A percentile compares a stretch with the other conserved stretches of the same genome.
These are phyloP conservation scores for Antedon mediterranea DNA, from an alignment of 53 echinoderm and acorn worm species.

Conservation along the genomic window DNA sequence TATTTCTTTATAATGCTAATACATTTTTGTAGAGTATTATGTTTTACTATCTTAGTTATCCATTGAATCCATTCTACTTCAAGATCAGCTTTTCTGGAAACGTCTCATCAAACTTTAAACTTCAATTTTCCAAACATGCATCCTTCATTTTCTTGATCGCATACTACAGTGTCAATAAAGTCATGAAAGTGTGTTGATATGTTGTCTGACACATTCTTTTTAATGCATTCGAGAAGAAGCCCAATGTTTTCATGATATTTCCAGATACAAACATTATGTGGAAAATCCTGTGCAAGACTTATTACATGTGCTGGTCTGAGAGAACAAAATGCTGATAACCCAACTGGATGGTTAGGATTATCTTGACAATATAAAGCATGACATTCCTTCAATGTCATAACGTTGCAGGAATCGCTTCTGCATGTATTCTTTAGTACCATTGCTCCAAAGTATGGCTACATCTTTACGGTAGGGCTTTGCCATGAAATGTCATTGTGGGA, in stretches of 20 bases:
- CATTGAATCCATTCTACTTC: constrained; percentile 5
- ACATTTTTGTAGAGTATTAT: constrained; percentile 13
- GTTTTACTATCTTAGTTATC: constrained; percentile 7
- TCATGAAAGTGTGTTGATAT: not conserved
- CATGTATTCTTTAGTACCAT: too few species aligned
- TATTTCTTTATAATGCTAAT: constrained; percentile 8
- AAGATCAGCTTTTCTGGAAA: too few species aligned
- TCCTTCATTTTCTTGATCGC: constrained; percentile 8
- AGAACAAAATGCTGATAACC: constrained; percentile 17
- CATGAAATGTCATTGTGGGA: too few species aligned
- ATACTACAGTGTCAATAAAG: constrained; percentile 8
- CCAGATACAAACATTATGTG: constrained; percentile 20
- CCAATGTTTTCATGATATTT: constrained; percentile 17
- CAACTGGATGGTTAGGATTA: constrained; percentile 2
- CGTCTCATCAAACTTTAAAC: not conserved
- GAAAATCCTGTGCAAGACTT: constrained; percentile 7
- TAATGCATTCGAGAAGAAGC: not conserved
- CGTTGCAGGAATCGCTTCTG: too few species aligned
- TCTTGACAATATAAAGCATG: not conserved
- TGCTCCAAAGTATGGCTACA: too few species aligned
- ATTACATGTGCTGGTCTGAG: constrained; percentile 10
- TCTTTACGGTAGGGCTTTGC: too few species aligned
- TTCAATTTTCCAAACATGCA: constrained; percentile 10
- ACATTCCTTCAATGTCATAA: too few species aligned
- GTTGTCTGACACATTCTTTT: not conserved